These are phyloP conservation scores for Atta texana DNA, from an alignment of 1,140 invertebrate species.

Conservation along the genomic window DNA sequence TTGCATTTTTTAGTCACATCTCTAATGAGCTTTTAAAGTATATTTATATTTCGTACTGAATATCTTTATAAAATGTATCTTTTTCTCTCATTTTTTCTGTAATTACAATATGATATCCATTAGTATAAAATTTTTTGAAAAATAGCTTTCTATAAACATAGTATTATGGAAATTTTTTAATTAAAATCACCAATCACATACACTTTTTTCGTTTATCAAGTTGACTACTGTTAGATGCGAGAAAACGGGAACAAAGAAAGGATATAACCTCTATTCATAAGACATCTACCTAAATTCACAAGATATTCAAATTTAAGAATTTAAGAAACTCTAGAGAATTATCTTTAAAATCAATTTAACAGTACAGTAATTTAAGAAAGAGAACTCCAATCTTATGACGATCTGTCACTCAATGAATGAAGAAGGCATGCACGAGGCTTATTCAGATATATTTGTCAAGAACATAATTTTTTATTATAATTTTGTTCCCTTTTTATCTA, in stretches of 20 bases:
- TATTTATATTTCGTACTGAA: background rate
- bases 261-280: slow-evolving; percentile 20
- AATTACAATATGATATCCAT: background rate
- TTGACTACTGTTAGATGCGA: background rate
- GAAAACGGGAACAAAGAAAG: background rate
- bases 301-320: background rate
- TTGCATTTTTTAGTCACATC: background rate
- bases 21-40: background rate
- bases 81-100: background rate
- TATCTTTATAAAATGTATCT: background rate
- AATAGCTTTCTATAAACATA: background rate
- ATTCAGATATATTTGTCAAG: background rate
- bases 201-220: slow-evolving; percentile 6
- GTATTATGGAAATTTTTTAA: background rate
- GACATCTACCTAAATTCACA: background rate
- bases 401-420: background rate
- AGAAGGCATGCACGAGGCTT: background rate
- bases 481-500: background rate
- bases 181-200: too few species aligned
- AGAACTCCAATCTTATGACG: slow-evolving; percentile 3
- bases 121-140: slow-evolving; percentile 24
- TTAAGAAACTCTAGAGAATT: slow-evolving; percentile 3
- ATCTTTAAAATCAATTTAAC: background rate
- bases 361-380: background rate
- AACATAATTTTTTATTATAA: background rate